A percentile compares a stretch with the other conserved stretches of the same genome.
These are phyloP conservation scores for Acipenser oxyrinchus DNA, from an alignment of 2,797 vertebrate genomes.

Conservation along the genomic window DNA sequence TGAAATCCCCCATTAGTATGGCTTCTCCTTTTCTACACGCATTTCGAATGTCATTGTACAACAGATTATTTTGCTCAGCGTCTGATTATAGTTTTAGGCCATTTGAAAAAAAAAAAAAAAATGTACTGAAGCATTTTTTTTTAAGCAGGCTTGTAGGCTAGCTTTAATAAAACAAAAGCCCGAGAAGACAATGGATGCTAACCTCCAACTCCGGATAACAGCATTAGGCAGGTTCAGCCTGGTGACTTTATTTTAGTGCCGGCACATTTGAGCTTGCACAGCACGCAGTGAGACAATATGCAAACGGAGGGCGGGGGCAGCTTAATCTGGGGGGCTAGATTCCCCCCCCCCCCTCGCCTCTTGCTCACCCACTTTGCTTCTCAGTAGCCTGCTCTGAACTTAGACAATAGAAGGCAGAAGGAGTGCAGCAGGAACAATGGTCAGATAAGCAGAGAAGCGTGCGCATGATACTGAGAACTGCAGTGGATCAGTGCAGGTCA, in stretches of 20 bases:
- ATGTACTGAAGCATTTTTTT: too few species aligned
- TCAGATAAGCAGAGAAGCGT: neutral
- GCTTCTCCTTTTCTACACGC: too few species aligned
- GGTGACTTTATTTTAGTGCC: constrained; percentile 17
- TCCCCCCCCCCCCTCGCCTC: constrained; percentile 19
- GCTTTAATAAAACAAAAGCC: constrained; percentile 1
- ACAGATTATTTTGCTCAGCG: too few species aligned
- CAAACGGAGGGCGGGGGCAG: constrained; percentile 30
- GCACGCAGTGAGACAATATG: constrained; percentile 33
- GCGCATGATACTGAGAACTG: constrained; percentile 7
- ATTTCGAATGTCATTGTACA: too few species aligned
- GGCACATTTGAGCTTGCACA: constrained; percentile 20
- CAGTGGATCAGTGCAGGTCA: neutral
- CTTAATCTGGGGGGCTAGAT: constrained; percentile 26
- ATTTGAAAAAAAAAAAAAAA: too few species aligned
- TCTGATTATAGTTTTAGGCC: too few species aligned
- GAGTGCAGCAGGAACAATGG: fast-evolving
- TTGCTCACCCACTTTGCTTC: constrained; percentile 12
- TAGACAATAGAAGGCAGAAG: constrained; percentile 4
- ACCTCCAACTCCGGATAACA: constrained; percentile 33
- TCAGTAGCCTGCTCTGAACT: constrained; percentile 21
- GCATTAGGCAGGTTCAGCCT: constrained; percentile 43
- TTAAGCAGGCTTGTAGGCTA: neutral
- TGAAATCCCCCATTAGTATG: too few species aligned
- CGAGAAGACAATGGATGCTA: neutral